Conservation (phyloP, 2,888 invertebrate species). For the Sepiola atlantica region DNA sequence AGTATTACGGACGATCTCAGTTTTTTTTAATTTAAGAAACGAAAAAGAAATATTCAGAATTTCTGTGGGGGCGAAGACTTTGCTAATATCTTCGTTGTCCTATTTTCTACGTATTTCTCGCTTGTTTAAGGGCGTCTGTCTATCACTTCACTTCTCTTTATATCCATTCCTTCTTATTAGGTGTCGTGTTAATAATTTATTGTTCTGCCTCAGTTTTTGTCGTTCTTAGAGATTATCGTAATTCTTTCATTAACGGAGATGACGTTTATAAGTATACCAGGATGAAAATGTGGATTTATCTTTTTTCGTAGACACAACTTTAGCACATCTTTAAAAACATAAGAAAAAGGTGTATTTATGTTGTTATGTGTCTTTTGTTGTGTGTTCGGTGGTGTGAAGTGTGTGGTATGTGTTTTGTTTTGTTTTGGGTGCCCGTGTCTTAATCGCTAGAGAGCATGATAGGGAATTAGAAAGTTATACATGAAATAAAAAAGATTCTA, state of each 20-base stretch:
- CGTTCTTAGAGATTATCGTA: background rate
- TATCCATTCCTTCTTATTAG: background rate
- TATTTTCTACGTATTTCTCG: background rate
- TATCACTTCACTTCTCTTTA: background rate
- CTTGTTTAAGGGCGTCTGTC: conserved; percentile 32
- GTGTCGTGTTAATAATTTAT: background rate
- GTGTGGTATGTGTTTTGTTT: too few relatives aligned
- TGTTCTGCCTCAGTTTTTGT: background rate
- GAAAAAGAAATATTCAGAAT: background rate
- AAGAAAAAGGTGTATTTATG: too few relatives aligned
- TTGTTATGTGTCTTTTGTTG: too few relatives aligned
- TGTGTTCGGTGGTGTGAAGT: too few relatives aligned
- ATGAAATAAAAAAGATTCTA: too few relatives aligned
- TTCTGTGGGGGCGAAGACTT: background rate
- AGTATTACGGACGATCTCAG: too few relatives aligned
- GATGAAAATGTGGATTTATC: background rate
- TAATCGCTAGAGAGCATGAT: too few relatives aligned
- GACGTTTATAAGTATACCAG: background rate
- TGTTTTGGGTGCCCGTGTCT: too few relatives aligned
- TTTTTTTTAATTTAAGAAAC: too few relatives aligned
- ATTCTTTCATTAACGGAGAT: background rate
- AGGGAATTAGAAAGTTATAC: too few relatives aligned
- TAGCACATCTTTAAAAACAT: too few relatives aligned
- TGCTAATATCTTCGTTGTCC: background rate
- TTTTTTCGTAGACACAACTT: too few relatives aligned